Evolutionary conservation across 2,797 vertebrate genomes (phyloP), one percentile per base, ranked within the genome.

Genomic region (Coendou prehensilis): DNA sequence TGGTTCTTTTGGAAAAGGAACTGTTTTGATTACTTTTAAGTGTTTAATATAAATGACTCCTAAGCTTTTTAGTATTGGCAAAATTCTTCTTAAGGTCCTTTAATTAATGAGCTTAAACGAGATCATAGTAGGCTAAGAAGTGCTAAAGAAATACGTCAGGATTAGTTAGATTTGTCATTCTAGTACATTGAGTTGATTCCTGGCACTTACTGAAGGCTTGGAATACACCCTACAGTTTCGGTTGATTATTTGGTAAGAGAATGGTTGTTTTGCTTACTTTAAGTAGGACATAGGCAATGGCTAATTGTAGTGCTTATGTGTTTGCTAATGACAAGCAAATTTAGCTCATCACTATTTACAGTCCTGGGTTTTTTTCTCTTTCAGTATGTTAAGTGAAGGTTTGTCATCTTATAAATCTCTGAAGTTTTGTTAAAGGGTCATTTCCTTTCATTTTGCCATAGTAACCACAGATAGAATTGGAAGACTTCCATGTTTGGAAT

Each of bases 51-150:
- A 98, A 98, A 98, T 97, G 97, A 98, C 97, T 97, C 95, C 98
- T 98, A 98, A 98, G 98, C 98, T 98, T 98, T 98, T 98, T 98
- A 98, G 98, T 98, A 98, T 93, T 97, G 98, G 97, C 98, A 98
- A 97, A 98, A 98, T 98, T 98, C 98, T 98, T 98, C 98, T 98
- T 98, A 98, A 98, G 97, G 97, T 98, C 97, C 97, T 99, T 98
- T 98, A 98, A 99, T 98, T 99, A 99, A 99, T 98, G 98, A 99
- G 99, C 98, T 99, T 99, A 98, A 98, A 97, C 97, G 96, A 98
- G 99, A 99, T 99, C 98, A 98, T 96, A 98, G 97, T 98, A 95
- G 86, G 97, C 98, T 98, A 98, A 98, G 98, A 98, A 98, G 98
- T 98, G 98, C 97, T 98, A 97, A 98, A 98, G 98, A 98, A 99